Percentiles rank a stretch among this genome's conserved stretches.
phyloP scores from a whole-genome alignment of 1,140 invertebrate species.

The Proales similis region DNA sequence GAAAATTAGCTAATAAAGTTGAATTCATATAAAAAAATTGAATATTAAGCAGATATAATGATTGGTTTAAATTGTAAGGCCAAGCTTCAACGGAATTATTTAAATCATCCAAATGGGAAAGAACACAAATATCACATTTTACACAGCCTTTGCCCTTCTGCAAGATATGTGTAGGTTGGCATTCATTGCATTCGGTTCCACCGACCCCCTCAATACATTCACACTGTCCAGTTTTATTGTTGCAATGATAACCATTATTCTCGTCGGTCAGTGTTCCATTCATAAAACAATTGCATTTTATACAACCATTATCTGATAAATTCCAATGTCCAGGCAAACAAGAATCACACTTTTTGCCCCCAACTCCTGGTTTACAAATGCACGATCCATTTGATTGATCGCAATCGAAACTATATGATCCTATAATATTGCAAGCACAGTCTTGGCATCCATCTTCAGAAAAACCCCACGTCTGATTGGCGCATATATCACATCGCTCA shows the following conservation, averaged over 20 bases:
- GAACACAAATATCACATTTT: slow-evolving; percentile 77
- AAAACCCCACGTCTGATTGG: slow-evolving; percentile 54
- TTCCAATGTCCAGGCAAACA: slow-evolving; percentile 88
- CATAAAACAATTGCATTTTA: slow-evolving; percentile 60
- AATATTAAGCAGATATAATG: no score
- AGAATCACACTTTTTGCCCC: slow-evolving; percentile 74
- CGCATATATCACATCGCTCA: slow-evolving; percentile 75
- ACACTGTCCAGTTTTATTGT: slow-evolving; percentile 58
- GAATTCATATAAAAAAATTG: no score
- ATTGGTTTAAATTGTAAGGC: no score
- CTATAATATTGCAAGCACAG: slow-evolving; percentile 72
- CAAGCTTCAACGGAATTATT: no score
- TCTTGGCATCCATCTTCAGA: slow-evolving; percentile 63
- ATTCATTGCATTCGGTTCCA: slow-evolving; percentile 87
- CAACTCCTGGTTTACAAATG: slow-evolving; percentile 58
- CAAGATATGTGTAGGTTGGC: slow-evolving; percentile 68
- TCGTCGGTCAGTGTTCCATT: slow-evolving; percentile 45
- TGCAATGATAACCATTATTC: slow-evolving; percentile 55
- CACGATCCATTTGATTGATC: slow-evolving; percentile 80
- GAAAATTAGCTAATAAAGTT: no score
- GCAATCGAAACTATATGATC: slow-evolving; percentile 69
- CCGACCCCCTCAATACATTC: slow-evolving; percentile 79
- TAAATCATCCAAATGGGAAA: no score
- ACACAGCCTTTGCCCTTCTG: slow-evolving; percentile 58
- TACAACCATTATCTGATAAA: slow-evolving; percentile 74